These are phyloP conservation scores for Notothenia rossii DNA, from an alignment of 2,113 vertebrate genomes.

Conservation along the genomic window DNA sequence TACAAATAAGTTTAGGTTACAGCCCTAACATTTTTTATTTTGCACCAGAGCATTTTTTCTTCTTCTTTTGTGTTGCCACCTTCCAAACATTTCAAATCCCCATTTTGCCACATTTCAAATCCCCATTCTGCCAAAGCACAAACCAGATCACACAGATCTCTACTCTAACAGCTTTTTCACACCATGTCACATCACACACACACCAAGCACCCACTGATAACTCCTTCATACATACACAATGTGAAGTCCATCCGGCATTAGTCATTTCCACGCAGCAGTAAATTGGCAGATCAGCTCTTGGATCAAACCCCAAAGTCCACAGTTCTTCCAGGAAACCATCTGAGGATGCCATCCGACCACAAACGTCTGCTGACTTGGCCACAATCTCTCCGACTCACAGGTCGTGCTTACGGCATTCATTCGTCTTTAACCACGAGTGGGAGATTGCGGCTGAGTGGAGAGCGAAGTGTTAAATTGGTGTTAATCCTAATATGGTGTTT, in stretches of 20 bases:
- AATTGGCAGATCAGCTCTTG: constrained; percentile 18
- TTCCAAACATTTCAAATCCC: background rate
- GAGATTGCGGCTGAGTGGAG: constrained; percentile 23
- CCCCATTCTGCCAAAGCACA: fast-evolving
- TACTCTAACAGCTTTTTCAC: background rate
- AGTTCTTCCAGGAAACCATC: constrained; percentile 22
- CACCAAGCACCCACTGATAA: background rate
- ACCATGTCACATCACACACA: constrained; percentile 3
- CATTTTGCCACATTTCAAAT: background rate
- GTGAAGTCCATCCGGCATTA: constrained; percentile 27
- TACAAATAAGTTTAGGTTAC: background rate
- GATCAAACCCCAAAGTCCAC: constrained; percentile 26
- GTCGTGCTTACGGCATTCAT: background rate
- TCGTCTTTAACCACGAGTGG: constrained; percentile 30
- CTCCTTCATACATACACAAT: constrained; percentile 31
- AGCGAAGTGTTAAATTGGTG: constrained; percentile 41
- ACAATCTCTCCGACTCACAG: constrained; percentile 16
- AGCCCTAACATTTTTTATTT: background rate
- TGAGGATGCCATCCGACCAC: constrained; percentile 40
- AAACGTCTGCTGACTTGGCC: constrained; percentile 27
- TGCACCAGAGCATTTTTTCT: background rate
- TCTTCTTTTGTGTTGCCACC: background rate
- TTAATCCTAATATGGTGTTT: constrained; percentile 56
- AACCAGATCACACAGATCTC: background rate
- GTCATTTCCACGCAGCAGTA: constrained; percentile 28